phyloP scores from a whole-genome alignment of 2,797 vertebrate species.

The Melanotaenia nigrans region DNA sequence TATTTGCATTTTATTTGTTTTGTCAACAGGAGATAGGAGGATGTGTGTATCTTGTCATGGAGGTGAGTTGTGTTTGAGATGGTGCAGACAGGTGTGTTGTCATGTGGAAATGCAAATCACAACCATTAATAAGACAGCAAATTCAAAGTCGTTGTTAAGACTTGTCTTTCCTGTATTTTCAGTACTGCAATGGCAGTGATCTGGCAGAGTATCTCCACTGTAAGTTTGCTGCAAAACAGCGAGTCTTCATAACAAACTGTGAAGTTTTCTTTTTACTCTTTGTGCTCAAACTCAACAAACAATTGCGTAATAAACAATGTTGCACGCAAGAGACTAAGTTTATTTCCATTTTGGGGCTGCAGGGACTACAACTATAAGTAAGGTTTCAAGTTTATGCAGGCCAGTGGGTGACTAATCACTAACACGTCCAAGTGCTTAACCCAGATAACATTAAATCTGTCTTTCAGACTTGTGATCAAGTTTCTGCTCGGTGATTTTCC shows the following conservation, averaged over 20 bases:
- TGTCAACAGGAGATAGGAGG: constrained; percentile 90
- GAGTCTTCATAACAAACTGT: constrained; percentile 3
- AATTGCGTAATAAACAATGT: constrained; percentile 3
- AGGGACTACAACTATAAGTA: constrained; percentile 14
- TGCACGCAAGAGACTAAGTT: constrained; percentile 5
- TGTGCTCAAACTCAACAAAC: constrained; percentile 1
- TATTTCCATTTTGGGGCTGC: constrained; percentile 39
- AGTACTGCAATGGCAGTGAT: constrained; percentile 99
- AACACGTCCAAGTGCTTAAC: constrained; percentile 35
- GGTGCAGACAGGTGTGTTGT: neutral
- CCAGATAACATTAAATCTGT: constrained; percentile 40
- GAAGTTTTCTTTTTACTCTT: constrained; percentile 4
- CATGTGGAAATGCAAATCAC: constrained; percentile 26
- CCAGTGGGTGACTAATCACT: constrained; percentile 31
- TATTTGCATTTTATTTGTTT: constrained; percentile 35
- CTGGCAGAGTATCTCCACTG: constrained; percentile 97
- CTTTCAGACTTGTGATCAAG: constrained; percentile 6
- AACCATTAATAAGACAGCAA: neutral
- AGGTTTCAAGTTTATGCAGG: constrained; percentile 24
- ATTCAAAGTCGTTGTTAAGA: constrained; percentile 4
- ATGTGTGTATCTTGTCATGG: constrained; percentile 97
- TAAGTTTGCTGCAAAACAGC: constrained; percentile 80
- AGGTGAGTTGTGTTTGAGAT: constrained; percentile 84
- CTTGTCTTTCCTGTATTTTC: constrained; percentile 50
- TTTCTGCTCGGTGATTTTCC: constrained; percentile 6